Evolutionary conservation across 2,888 invertebrate genomes (phyloP).

Genomic region (Julus scandinavius): DNA sequence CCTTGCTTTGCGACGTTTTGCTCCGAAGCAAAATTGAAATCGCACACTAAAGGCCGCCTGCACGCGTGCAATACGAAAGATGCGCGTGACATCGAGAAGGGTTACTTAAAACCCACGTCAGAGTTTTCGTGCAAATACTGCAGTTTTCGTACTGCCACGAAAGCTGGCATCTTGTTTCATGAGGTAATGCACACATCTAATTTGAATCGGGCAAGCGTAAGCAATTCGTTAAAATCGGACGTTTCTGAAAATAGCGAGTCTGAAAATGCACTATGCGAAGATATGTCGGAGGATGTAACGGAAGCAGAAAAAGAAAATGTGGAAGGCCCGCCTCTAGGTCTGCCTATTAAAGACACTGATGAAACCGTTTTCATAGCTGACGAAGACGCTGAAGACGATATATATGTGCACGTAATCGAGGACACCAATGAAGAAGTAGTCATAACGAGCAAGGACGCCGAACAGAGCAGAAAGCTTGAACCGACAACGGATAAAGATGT

Average conservation of each 20-base stretch:
- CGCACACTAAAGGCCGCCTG: not conserved
- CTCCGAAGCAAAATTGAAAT: not conserved
- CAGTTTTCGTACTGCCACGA: not conserved
- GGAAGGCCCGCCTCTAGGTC: not conserved
- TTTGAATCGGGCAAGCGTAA: not conserved
- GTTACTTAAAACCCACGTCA: not conserved
- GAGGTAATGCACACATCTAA: conserved; percentile 66
- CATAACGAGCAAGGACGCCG: not conserved
- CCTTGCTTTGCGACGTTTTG: conserved; percentile 72
- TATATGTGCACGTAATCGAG: not conserved
- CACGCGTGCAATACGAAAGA: not conserved
- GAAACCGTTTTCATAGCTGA: not conserved
- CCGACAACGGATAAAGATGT: too few relatives aligned
- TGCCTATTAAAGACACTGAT: not conserved
- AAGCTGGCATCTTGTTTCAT: conserved; percentile 76
- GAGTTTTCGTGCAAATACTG: conserved; percentile 18
- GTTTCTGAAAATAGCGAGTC: not conserved
- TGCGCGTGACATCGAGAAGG: not conserved
- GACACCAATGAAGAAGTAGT: not conserved
- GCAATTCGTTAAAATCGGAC: not conserved
- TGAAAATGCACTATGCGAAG: not conserved
- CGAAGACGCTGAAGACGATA: not conserved
- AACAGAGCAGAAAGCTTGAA: not conserved
- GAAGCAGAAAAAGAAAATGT: not conserved
- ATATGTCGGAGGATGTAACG: not conserved